A percentile compares a stretch with the other conserved stretches of the same genome.
Evolutionary conservation across 2,888 invertebrate genomes (phyloP).

Genomic region (Tineola bisselliella): DNA sequence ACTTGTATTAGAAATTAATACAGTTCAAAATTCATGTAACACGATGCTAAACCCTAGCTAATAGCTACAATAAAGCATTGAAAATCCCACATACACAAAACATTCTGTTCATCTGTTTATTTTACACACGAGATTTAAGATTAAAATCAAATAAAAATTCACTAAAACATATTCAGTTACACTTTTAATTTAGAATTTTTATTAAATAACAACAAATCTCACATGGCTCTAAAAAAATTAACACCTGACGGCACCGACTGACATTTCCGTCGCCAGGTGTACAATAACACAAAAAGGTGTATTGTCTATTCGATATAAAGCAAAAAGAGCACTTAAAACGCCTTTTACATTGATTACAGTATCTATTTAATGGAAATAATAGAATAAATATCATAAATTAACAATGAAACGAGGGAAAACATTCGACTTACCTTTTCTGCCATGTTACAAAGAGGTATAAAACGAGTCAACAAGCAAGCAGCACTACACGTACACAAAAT

Average conservation of each 20-base stretch:
- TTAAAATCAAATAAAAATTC: background rate
- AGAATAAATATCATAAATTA: background rate
- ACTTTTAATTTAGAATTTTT: background rate
- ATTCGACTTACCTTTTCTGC: conserved; percentile 36
- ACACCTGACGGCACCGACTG: background rate
- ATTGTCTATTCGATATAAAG: background rate
- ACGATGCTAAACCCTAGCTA: no score
- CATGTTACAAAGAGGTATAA: conserved; percentile 25
- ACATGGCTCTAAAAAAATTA: background rate
- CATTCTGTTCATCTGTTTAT: background rate
- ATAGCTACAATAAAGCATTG: no score
- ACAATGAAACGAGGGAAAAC: background rate
- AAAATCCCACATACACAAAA: no score
- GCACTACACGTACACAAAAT: background rate
- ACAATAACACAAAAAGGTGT: background rate
- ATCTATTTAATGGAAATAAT: no score
- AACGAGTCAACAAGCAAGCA: background rate
- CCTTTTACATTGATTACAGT: background rate
- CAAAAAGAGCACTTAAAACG: background rate
- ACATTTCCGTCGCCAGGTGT: conserved; percentile 3
- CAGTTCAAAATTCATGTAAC: no score
- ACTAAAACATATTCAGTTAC: background rate
- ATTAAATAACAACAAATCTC: background rate
- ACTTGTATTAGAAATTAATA: no score
- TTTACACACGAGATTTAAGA: background rate